Base-by-base conservation (phyloP, 2,113 vertebrate genomes). In the Amia ocellicauda region DNA sequence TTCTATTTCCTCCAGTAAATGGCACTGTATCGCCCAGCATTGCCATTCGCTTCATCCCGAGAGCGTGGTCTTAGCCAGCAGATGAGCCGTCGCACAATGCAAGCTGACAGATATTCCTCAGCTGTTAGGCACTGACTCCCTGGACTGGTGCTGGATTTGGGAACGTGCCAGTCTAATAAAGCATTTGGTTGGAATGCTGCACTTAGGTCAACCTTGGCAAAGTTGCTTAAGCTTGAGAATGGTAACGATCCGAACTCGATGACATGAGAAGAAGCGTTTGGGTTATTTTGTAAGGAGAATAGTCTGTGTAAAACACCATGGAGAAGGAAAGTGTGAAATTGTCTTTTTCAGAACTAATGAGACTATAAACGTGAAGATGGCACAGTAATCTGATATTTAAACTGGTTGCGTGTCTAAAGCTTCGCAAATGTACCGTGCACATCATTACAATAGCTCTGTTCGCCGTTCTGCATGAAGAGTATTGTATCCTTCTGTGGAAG, bases 161-260 rank as follows among this genome's bases (percentile, higher is more conserved):
- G 47, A 50, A 50, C 17, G 16, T 50, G 47, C 47, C 47, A 50
- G 16, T 50, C 47, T 50, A 50, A 50, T 50, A 50, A 50, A 17
- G 47, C 47, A 50, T 50, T 50, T 50, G 2, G 47, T 17, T 17
- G 17, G 16, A 50, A 50, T 50, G 47, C 47, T 50, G 16, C 11
- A 11, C 31, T 36, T 36, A 36, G 31, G 5, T 50, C 47, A 17
- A 16, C 47, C 16, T 19, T 19, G 9, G 16, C 47, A 22, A 22
- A 22, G 47, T 50, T 50, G 47, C 20, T 50, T 50, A 17, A 3
- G 47, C 47, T 50, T 50, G 17, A 7, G 17, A 22, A 50, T 17
- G 1, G 47, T 17, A 50, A 50, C 17, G 47, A 50, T 50, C 47
- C 17, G 47, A 50, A 50, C 7, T 50, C 20, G 47, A 1, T 36